Percentiles rank a stretch among this genome's conserved stretches.
Evolutionary conservation across 2,113 vertebrate species (phyloP).

Genomic region (Cynocephalus volans): DNA sequence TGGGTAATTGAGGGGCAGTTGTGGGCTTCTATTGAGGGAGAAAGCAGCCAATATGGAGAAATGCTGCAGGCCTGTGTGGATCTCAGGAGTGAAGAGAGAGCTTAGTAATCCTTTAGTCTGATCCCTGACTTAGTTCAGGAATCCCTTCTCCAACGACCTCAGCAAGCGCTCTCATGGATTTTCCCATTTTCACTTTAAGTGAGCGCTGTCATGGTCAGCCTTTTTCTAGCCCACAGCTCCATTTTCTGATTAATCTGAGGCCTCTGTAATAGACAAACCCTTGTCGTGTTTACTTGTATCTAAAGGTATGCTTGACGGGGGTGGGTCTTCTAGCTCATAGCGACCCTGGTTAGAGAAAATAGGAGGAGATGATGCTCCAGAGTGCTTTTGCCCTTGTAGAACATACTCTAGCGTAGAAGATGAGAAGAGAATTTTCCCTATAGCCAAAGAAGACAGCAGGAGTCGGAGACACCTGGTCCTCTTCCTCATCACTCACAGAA

Average conservation of each 20-base stretch:
- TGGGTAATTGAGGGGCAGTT: rapidly evolving
- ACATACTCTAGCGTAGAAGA: not conserved
- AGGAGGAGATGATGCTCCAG: not conserved
- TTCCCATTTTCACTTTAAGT: not conserved
- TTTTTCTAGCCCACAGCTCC: not conserved
- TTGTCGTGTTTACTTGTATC: not conserved
- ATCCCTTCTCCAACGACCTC: not conserved
- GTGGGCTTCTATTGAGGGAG: rapidly evolving
- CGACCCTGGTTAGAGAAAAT: not conserved
- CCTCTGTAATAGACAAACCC: not conserved
- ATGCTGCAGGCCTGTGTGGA: rapidly evolving
- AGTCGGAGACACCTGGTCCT: not conserved
- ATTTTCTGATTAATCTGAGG: not conserved
- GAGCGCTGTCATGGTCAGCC: rapidly evolving
- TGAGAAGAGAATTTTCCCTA: not conserved
- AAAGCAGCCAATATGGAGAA: not conserved
- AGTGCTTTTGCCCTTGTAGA: not conserved
- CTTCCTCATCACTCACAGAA: not conserved
- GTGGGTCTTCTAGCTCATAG: not conserved
- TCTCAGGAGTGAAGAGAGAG: not conserved
- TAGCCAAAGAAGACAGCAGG: not conserved
- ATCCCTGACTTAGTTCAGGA: not conserved
- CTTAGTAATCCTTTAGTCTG: not conserved
- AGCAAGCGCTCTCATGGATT: rapidly evolving
- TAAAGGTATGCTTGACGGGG: not conserved